Base-by-base conservation (phyloP, 2,113 vertebrate genomes). In the Phaethornis superciliosus region DNA sequence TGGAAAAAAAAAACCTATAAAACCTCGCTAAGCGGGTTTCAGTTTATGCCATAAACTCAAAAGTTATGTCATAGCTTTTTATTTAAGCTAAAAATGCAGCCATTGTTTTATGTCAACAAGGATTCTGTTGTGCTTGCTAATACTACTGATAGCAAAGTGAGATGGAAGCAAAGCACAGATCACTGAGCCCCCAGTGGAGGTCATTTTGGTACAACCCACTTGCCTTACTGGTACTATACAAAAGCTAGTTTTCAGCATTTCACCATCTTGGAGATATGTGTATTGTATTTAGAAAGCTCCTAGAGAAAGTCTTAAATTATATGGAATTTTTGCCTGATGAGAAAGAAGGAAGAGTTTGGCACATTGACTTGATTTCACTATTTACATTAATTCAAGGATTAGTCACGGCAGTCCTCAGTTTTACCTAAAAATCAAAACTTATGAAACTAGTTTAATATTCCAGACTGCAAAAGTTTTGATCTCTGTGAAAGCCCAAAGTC, bases 51-150 rank as follows among this genome's bases (percentile, higher is more conserved):
- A 4, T 88, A 93, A 95, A 96, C 96, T 90, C 35, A 70, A 81
- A 96, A 97, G 30, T 91, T 96, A 88, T 86, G 94, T 90, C 94
- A 94, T 72, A 49, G 75, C 59, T 93, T 91, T 95, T 95, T 95
- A 94, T 97, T 97, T 97, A 85, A 96, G 93, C 94, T 88, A 91
- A 91, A 87, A 70, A 85, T 94, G 58, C 40, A 85, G 80, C 51
- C 52, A 21, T 58, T 97, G 95, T 98, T 97, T 96, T 92, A 52
- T 97, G 96, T 97, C 97, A 98, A 98, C 95, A 97, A 8, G 2
- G 16, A 20, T 68, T 80, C 55, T 97, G 97, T 98, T 98, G 76
- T 97, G 94, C 94, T 95, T 96, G 93, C 94, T 96, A 94, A 97
- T 96, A 96, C 49, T 82, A 42, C 28, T 81, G 68, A 75, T 60